Conservation (phyloP, 64 coral and sea anemone species). For the Hydrozoanthus tunicans region DNA sequence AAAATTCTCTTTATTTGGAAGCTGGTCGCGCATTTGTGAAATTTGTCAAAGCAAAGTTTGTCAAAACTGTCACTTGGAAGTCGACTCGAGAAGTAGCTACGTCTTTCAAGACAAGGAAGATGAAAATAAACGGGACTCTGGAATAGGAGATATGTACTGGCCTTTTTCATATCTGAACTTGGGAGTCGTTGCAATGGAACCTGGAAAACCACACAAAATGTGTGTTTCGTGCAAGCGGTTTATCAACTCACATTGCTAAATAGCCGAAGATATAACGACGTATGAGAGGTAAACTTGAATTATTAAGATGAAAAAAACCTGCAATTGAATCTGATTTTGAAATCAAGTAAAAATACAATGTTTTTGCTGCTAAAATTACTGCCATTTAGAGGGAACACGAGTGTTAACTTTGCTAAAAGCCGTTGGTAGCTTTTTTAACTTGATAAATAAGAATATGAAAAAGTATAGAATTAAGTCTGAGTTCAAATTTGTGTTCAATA, state of each 20-base stretch:
- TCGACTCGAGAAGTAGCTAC: conserved; percentile 65
- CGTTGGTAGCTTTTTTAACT: not conserved
- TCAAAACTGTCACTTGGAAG: conserved; percentile 52
- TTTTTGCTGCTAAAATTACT: not conserved
- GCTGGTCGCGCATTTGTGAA: conserved; percentile 82
- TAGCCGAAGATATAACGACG: not conserved
- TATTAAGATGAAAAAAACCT: not conserved
- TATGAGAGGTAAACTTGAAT: too few relatives aligned
- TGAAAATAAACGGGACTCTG: conserved; percentile 69
- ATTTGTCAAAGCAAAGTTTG: conserved; percentile 87
- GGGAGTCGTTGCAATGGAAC: conserved; percentile 48
- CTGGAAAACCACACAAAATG: conserved; percentile 61
- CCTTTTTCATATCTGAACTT: conserved; percentile 77
- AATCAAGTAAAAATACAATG: not conserved
- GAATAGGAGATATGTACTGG: conserved; percentile 86
- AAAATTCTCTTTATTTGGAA: conserved; percentile 88
- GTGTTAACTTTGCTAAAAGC: not conserved
- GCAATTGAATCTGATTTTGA: not conserved
- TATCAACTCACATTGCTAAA: conserved; percentile 75
- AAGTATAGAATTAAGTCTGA: too few relatives aligned
- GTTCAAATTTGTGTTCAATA: too few relatives aligned
- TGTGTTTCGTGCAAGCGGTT: conserved; percentile 77
- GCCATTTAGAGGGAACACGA: not conserved
- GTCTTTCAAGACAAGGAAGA: conserved; percentile 75
- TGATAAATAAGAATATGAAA: too few relatives aligned